These are phyloP conservation scores for Papilio glaucus DNA, from an alignment of 1,140 invertebrate genomes.

Conservation along the genomic window DNA sequence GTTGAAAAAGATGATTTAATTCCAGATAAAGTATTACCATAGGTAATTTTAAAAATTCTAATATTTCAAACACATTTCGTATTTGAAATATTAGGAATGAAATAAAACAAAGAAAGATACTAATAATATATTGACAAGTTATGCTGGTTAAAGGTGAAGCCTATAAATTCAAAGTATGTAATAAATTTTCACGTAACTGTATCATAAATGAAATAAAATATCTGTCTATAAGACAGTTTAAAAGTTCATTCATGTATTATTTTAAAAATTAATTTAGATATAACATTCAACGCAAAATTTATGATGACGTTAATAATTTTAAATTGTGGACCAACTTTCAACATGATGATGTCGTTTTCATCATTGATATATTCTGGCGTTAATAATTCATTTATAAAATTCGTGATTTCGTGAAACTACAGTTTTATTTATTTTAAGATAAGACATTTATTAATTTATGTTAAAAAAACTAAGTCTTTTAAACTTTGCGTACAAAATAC, in stretches of 20 bases:
- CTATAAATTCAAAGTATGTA: constrained; percentile 13
- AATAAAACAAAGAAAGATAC: constrained; percentile 1
- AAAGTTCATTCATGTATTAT: constrained; percentile 14
- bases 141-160: background rate
- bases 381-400: too few species aligned
- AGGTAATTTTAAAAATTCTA: too few species aligned
- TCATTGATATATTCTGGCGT: background rate
- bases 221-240: constrained; percentile 2
- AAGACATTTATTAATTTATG: too few species aligned
- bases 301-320: background rate
- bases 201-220: constrained; percentile 3
- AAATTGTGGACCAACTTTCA: background rate
- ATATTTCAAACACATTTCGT: too few species aligned
- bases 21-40: too few species aligned
- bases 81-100: background rate
- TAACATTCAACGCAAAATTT: background rate
- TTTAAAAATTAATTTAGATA: constrained; percentile 11
- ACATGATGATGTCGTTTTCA: background rate
- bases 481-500: too few species aligned
- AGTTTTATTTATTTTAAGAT: too few species aligned
- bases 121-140: background rate
- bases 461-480: too few species aligned
- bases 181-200: constrained; percentile 4
- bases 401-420: too few species aligned
- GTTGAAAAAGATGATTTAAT: too few species aligned